Base-by-base conservation (phyloP, 1,140 invertebrate genomes). In the Drosophila parabipectinata region DNA sequence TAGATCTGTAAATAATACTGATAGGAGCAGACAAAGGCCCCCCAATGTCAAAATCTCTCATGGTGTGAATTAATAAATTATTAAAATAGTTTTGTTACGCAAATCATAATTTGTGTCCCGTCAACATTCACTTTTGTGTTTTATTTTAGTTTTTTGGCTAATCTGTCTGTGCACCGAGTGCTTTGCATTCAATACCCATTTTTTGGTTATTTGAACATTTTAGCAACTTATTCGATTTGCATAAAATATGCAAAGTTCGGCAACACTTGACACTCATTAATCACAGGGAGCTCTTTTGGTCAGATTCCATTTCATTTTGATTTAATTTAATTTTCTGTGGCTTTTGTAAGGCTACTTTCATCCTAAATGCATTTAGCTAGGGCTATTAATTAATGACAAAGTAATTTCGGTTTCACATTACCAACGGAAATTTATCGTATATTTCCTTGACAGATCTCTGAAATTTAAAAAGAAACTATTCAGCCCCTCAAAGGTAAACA, bases 11-110 rank as follows among this genome's bases (percentile, higher is more conserved):
- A 24, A 59, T 72, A 34, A 30, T 34, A 48, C 15, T 28, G 50
- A 34, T 47, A 69, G 66, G 39, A 69, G 41, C 18, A 14, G 28
- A 82, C 75, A 87, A 76, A 61, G 52, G 54, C 58, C 48, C 44
- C 44, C 62, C 66, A 81, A 75, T 85, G 81, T 78, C 78, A 71
- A 85, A 85, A 81, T 74, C 75, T 53, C 67, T 48, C 45, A 62
- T 74, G 71, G 78, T 82, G 74, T 87, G 82, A 85, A 85, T 57
- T 84, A 84, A 85, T 87, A 85, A 87, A 85, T 87, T 78, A 75
- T 68, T 75, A 78, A 82, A 85, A 82, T 87, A 71, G 47, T 41
- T 61, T 67, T 77, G 58, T 85, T 87, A 78, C 82, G 74, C 72
- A 78, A 85, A 82, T 76, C 39, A 51, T 75, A 85, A 81, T 87